Evolutionary conservation across 2,888 invertebrate species (phyloP).

Genomic region (Andrena trimmerana): DNA sequence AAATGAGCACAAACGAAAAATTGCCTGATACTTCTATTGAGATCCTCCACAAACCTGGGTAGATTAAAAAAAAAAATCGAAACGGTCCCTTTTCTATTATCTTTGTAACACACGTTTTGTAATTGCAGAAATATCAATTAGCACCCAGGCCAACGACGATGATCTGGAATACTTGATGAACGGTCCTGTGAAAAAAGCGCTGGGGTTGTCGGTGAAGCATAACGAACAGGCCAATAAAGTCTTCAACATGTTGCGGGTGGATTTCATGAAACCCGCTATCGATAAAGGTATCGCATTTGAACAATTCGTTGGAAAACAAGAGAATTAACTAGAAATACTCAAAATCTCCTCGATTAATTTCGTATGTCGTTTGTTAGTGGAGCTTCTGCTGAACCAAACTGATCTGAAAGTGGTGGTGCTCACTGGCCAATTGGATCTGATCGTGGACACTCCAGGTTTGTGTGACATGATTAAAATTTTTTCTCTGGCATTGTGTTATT

Average conservation of each 20-base stretch:
- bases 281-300: constrained; percentile 86
- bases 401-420: constrained; percentile 90
- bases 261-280: constrained; percentile 94
- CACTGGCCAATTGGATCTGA: constrained; percentile 93
- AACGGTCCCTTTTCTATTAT: not conserved
- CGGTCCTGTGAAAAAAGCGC: constrained; percentile 88
- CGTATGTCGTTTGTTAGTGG: constrained; percentile 85
- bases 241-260: constrained; percentile 87
- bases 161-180: constrained; percentile 88
- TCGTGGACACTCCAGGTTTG: constrained; percentile 92
- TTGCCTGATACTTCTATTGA: too few relatives aligned
- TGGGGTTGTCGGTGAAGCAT: constrained; percentile 88
- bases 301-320: too few relatives aligned
- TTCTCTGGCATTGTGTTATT: too few relatives aligned
- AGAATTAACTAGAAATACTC: not conserved
- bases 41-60: too few relatives aligned
- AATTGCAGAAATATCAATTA: not conserved
- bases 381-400: constrained; percentile 89
- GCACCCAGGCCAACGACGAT: accelerated
- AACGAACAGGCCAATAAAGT: constrained; percentile 88
- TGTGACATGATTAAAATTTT: too few relatives aligned
- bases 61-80: too few relatives aligned
- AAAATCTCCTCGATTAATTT: not conserved
- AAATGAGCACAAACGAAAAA: too few relatives aligned
- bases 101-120: not conserved